Evolutionary conservation across 2,888 invertebrate species (phyloP).

Genomic region (Pycnomerus fuliginosus): DNA sequence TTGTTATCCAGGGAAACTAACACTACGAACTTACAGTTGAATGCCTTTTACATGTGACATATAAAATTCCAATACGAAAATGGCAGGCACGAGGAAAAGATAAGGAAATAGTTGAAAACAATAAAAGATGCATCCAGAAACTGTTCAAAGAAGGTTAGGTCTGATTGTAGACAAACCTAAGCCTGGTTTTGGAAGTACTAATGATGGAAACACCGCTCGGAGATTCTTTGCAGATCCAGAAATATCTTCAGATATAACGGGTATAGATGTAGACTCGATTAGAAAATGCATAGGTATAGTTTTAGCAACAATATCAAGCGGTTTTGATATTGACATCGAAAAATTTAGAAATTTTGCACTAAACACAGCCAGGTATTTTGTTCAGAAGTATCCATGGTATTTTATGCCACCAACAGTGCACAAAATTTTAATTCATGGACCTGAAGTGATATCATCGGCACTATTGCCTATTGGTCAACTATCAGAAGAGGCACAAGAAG

Average conservation of each 20-base stretch:
- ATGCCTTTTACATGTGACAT: neutral
- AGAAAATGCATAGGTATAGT: neutral
- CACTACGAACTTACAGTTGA: neutral
- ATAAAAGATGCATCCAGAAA: neutral
- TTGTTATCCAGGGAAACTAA: neutral
- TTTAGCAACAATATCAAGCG: neutral
- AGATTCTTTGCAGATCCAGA: neutral
- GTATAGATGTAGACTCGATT: neutral
- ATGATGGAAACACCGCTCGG: neutral
- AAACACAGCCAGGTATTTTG: neutral
- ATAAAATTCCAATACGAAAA: neutral
- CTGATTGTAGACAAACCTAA: neutral
- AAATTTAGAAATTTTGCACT: neutral
- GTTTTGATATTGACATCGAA: neutral
- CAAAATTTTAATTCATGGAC: neutral
- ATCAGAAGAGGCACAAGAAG: too few relatives aligned
- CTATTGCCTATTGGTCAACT: too few relatives aligned
- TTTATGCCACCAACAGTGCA: neutral
- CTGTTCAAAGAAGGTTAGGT: neutral
- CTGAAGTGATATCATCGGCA: neutral
- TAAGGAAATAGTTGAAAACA: neutral
- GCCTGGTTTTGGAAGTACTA: neutral
- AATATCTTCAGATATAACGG: neutral
- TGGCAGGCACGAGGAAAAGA: neutral
- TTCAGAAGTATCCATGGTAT: neutral